These are phyloP conservation scores for Acrocephalus arundinaceus DNA, from an alignment of 2,113 vertebrate species.

Conservation along the genomic window DNA sequence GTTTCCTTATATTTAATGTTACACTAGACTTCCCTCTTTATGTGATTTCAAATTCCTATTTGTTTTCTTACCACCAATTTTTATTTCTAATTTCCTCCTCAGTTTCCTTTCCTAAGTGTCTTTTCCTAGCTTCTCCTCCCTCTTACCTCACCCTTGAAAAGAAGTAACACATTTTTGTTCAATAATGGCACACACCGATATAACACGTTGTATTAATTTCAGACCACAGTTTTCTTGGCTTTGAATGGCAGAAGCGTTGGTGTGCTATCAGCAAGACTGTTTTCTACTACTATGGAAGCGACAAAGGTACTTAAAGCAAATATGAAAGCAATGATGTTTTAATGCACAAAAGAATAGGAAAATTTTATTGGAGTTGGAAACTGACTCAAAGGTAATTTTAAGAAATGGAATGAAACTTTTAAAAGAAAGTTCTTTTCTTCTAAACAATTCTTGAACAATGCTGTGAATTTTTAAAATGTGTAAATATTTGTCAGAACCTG, in stretches of 20 bases:
- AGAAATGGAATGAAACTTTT: not conserved
- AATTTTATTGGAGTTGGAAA: not conserved
- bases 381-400: not conserved
- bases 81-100: constrained; percentile 17
- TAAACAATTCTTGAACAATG: not conserved
- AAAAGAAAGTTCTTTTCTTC: not conserved
- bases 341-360: not conserved
- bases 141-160: not conserved
- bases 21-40: not conserved
- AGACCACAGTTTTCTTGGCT: constrained; percentile 97
- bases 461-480: not conserved
- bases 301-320: constrained; percentile 84
- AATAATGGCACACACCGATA: not conserved
- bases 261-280: constrained; percentile 86
- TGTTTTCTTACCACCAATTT: not conserved
- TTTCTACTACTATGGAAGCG: constrained; percentile 96
- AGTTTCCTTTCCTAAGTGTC: not conserved
- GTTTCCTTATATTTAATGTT: constrained; percentile 50
- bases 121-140: not conserved
- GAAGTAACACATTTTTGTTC: not conserved
- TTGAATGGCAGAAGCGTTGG: constrained; percentile 98
- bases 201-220: constrained; percentile 14
- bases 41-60: constrained; percentile 14
- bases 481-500: not conserved
- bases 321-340: not conserved